Evolutionary conservation across 2,797 vertebrate genomes (phyloP), one percentile per base, ranked within the genome.

Genomic region (Xenentodon cancila): DNA sequence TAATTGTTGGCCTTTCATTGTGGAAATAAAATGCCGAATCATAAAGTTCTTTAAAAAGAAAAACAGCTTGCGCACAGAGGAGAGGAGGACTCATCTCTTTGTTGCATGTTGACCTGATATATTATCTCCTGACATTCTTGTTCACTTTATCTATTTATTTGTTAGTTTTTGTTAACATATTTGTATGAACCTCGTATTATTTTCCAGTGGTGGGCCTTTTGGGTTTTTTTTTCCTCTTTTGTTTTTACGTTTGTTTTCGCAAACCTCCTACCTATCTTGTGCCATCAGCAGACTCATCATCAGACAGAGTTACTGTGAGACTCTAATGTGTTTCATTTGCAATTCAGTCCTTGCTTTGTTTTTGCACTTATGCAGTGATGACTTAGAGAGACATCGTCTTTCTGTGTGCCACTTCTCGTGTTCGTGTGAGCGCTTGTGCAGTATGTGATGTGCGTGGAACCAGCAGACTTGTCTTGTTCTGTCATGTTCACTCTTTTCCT

Each of bases 401-500:
- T 71, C 69, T 77, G 42, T 72, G 8, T 84, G 82, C 75, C 65
- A 56, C 62, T 63, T 52, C 56, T 50, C 65, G 75, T 80, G 70
- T 64, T 64, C 40, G 76, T 85, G 79, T 77, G 86, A 79, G 73
- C 80, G 75, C 82, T 49, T 80, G 72, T 75, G 52, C 64, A 71
- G 56, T 69, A 11, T 73, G 75, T 80, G 80, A 76, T 83, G 63
- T 59, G 15, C 67, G 42, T 70, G 70, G 77, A 85, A 51, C 53
- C 77, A 74, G 85, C 74, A 18, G 70, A 73, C 75, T 64, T 84
- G 76, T 86, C 59, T 75, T 91, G 64, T 86, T 88, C 64, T 89
- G 82, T 86, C 84, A 80, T 92, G 86, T 90, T 89, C 77, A 85
- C 89, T 85, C 84, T 87, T 87, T 88, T 78, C 86, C 84, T 88